Evolutionary conservation across 2,797 vertebrate genomes (phyloP).

Genomic region (Diplodus sargus): DNA sequence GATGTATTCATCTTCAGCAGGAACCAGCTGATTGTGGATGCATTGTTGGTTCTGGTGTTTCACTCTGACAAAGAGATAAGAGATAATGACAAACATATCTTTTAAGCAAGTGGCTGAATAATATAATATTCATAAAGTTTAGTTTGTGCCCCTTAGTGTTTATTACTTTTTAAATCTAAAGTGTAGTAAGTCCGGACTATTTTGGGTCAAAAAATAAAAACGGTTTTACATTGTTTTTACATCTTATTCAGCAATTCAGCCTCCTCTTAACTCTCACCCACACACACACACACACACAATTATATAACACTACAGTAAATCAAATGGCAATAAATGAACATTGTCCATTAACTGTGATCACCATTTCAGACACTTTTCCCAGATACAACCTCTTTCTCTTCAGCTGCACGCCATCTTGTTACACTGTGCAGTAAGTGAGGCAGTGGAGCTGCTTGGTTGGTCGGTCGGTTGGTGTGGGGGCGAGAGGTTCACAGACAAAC

Average conservation of each 20-base stretch:
- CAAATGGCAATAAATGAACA: conserved; percentile 5
- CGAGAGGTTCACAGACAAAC: conserved; percentile 53
- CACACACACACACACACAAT: conserved; percentile 5
- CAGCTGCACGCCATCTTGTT: conserved; percentile 14
- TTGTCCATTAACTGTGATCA: neutral
- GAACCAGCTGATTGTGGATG: neutral
- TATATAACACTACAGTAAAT: neutral
- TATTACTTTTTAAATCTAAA: neutral
- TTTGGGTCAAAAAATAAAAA: conserved; percentile 1
- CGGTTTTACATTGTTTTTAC: neutral
- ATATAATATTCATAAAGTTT: neutral
- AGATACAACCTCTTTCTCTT: conserved; percentile 19
- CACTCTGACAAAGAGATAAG: no score
- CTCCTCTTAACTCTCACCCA: conserved; percentile 2
- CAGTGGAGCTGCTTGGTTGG: conserved; percentile 12
- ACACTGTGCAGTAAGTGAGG: conserved; percentile 29
- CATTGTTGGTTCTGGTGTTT: no score
- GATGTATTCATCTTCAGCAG: neutral
- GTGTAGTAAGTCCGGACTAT: neutral
- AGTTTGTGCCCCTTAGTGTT: neutral
- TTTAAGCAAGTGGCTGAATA: neutral
- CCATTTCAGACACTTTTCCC: conserved; percentile 1
- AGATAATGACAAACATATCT: no score
- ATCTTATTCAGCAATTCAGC: conserved; percentile 10
- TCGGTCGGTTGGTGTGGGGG: conserved; percentile 9